A percentile compares a stretch with the other conserved stretches of the same genome.
Evolutionary conservation across 2,113 vertebrate genomes (phyloP).

Genomic region (Mesembrinibis cayennensis): DNA sequence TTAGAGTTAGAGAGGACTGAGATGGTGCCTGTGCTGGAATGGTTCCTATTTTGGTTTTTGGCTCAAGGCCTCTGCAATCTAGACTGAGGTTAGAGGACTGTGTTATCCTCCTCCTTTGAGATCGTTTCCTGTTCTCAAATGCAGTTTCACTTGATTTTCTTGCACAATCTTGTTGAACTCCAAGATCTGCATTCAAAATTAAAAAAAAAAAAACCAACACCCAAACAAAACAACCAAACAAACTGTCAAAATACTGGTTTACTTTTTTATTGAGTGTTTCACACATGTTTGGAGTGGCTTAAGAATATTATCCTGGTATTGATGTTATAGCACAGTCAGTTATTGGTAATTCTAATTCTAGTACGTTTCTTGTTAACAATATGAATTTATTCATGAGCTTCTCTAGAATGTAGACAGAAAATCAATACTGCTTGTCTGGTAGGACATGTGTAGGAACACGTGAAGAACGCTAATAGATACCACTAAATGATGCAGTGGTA

Average conservation of each 20-base stretch:
- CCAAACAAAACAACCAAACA: no score
- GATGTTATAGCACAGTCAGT: not conserved
- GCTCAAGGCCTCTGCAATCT: not conserved
- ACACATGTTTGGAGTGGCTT: not conserved
- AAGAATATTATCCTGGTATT: not conserved
- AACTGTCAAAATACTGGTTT: not conserved
- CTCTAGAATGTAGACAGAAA: not conserved
- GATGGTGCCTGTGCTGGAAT: not conserved
- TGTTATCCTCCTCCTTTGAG: conserved; percentile 18
- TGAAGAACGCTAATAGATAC: not conserved
- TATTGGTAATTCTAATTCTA: not conserved
- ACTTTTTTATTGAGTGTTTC: not conserved
- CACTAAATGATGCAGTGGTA: not conserved
- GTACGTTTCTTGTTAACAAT: not conserved
- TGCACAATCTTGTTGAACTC: not conserved
- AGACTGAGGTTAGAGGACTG: not conserved
- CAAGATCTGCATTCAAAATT: conserved; percentile 15
- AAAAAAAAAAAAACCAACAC: not conserved
- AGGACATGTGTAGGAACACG: not conserved
- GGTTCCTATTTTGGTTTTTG: not conserved
- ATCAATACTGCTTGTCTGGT: not conserved
- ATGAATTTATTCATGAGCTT: conserved; percentile 6
- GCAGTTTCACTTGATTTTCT: not conserved
- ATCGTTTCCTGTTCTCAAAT: not conserved
- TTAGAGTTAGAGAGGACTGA: not conserved